These are phyloP conservation scores for Brienomyrus brachyistius DNA, from an alignment of 2,113 vertebrate genomes.

Conservation along the genomic window DNA sequence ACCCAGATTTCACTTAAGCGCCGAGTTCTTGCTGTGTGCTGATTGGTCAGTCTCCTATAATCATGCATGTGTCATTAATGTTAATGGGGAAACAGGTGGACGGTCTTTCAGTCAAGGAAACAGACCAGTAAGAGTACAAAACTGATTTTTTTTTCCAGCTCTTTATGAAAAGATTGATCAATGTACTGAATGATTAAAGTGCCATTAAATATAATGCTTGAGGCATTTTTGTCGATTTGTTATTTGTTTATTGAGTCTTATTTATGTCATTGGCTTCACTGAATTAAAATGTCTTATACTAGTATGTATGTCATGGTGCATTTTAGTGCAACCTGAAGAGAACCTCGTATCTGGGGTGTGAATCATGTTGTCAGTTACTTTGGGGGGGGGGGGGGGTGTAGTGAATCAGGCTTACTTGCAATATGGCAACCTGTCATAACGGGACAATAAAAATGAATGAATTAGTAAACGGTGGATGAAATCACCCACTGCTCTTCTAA, in stretches of 20 bases:
- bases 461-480: not conserved
- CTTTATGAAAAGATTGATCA: not conserved
- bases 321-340: not conserved
- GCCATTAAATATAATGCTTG: not conserved
- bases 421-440: not conserved
- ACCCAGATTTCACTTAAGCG: too few species aligned
- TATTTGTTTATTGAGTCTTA: not conserved
- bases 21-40: too few species aligned
- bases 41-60: too few species aligned
- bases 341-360: not conserved
- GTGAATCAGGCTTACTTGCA: not conserved
- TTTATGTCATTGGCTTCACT: not conserved
- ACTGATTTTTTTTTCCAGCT: not conserved
- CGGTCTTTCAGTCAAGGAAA: too few species aligned
- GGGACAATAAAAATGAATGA: not conserved
- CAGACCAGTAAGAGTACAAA: too few species aligned
- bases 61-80: too few species aligned
- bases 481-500: not conserved
- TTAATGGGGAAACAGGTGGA: too few species aligned
- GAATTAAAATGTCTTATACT: not conserved
- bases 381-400: not conserved
- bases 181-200: not conserved
- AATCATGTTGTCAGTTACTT: not conserved
- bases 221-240: not conserved
- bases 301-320: not conserved